Evolutionary conservation across 2,888 invertebrate genomes (phyloP), one percentile per base, ranked within the genome.

Genomic region (Agriopis marginaria): DNA sequence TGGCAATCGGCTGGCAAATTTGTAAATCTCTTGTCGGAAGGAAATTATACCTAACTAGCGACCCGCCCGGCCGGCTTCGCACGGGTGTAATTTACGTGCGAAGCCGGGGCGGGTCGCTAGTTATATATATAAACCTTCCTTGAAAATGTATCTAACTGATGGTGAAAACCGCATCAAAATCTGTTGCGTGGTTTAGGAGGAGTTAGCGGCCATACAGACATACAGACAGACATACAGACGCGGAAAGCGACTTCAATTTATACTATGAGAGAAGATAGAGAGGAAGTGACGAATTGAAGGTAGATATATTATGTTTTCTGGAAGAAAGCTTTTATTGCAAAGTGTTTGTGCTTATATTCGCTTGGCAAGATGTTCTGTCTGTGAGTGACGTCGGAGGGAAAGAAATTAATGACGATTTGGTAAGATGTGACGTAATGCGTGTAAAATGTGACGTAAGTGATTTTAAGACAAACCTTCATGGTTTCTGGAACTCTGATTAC

Each of bases 1-100:
- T 50, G 32, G 70, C 8, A 66, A 54, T 76, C 56, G 75, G 39
- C 12, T 73, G 66, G 56, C 61, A 58, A 50, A 39, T 11, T 51
- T 23, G 17, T 23, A 23, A 10, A 1, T 10, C 1, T n/a, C 6
- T 1, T 42, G 10, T 50, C 56, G 61, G 53, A 56, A 62, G 61
- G 67, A 63, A 51, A 39, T 63, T 32, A 53, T 14, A 23, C 9
- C 32, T 32, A 32, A 32, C n/a, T n/a, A n/a, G n/a, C n/a, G n/a
- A n/a, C n/a, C n/a, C n/a, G n/a, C n/a, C n/a, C n/a, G n/a, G n/a
- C n/a, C n/a, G n/a, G n/a, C n/a, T n/a, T n/a, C n/a, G n/a, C n/a
- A n/a, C n/a, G n/a, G n/a, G n/a, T n/a, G n/a, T n/a, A n/a, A n/a
- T n/a, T n/a, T n/a, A n/a, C n/a, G n/a, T n/a, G n/a, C n/a, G n/a